Evolutionary conservation across 2,888 invertebrate genomes (phyloP), one percentile per base, ranked within the genome.

Genomic region (Agriopis aurantiaria): DNA sequence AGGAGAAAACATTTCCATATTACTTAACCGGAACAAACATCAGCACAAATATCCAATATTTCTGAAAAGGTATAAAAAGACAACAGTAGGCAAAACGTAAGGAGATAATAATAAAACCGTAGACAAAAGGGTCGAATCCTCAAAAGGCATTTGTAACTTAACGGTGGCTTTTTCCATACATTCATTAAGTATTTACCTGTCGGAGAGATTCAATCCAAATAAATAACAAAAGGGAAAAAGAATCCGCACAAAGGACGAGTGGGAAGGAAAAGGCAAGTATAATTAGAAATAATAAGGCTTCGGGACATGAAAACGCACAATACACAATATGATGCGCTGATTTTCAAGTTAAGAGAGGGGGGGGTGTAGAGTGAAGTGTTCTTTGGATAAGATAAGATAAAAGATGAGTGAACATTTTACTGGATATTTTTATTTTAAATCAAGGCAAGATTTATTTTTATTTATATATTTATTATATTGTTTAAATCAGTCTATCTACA

Each of bases 281-380:
- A 90, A 92, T 91, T 89, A 91, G 86, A 82, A 89, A 86, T 88
- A 88, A 90, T 88, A 90, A 82, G 88, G 88, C 86, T 90, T 89
- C 85, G 71, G 78, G 79, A 84, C 80, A 84, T 81, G 83, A 87
- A 86, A 86, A 85, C 83, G 79, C 76, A 86, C 84, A 86, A 86
- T 85, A 77, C 78, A 80, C 85, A 78, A 76, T 74, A 76, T 80
- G 74, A 75, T 72, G 72, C 72, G 76, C 78, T 78, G 72, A 80
- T 82, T 84, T 81, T 79, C 17, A 74, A 73, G 55, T 61, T 23
- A 61, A 51, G 41, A 58, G 73, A 71, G 78, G 78, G 75, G 74
- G 71, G 58, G 23, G 77, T 80, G 73, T 78, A 77, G 58, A 46
- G 77, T 80, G 73, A 78, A 77, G 63, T 75, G 77, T 49, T 57